Evolutionary conservation across 1,140 invertebrate species (phyloP).

Genomic region (Listronotus bonariensis): DNA sequence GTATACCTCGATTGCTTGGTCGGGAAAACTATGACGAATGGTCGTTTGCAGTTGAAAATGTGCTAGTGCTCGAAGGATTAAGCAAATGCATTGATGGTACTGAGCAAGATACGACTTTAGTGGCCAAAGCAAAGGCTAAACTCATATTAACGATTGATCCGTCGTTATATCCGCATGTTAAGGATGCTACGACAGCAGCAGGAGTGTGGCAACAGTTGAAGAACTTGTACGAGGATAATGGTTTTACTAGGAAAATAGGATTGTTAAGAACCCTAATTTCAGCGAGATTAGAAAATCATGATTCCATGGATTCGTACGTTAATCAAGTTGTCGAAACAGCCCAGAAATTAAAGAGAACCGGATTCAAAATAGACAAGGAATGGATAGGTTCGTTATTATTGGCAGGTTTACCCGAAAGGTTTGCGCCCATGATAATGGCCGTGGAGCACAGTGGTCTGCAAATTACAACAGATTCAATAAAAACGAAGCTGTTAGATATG

Average conservation of each 20-base stretch:
- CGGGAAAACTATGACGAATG: too few relatives aligned
- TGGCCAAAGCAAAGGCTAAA: too few relatives aligned
- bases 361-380: slow-evolving; percentile 48
- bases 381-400: slow-evolving; percentile 51
- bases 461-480: slow-evolving; percentile 37
- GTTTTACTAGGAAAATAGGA: slow-evolving; percentile 32
- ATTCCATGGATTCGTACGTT: slow-evolving; percentile 40
- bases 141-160: too few relatives aligned
- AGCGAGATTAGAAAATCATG: slow-evolving; percentile 29
- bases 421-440: slow-evolving; percentile 53
- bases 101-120: too few relatives aligned
- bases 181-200: too few relatives aligned
- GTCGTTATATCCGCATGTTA: too few relatives aligned
- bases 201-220: too few relatives aligned
- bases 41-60: too few relatives aligned
- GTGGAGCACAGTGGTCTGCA: slow-evolving; percentile 41
- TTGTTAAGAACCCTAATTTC: slow-evolving; percentile 39
- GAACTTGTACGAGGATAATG: slow-evolving; percentile 39
- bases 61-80: too few relatives aligned
- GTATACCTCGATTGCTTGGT: too few relatives aligned
- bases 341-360: slow-evolving; percentile 38
- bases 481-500: slow-evolving; percentile 35
- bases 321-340: slow-evolving; percentile 38
- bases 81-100: too few relatives aligned
- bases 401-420: slow-evolving; percentile 50